phyloP scores from a whole-genome alignment of 1,140 invertebrate species.

The Oscheius sp. region DNA sequence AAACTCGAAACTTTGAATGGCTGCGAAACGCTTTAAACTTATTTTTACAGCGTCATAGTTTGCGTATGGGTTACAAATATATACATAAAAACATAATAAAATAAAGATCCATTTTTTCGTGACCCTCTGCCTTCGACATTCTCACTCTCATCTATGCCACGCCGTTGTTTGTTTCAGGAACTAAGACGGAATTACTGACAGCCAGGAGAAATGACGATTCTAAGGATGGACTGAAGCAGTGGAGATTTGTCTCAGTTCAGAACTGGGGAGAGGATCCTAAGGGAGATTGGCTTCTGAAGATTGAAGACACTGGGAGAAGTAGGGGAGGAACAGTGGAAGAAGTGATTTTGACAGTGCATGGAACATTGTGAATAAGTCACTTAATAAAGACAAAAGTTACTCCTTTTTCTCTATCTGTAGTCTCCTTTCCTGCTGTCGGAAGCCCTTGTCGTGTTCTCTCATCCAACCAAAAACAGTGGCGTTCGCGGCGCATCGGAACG shows the following conservation, averaged over 20 bases:
- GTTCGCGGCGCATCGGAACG: neutral
- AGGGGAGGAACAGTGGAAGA: neutral
- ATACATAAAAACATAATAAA: no score
- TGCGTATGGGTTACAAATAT: no score
- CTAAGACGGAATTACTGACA: neutral
- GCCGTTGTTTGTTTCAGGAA: no score
- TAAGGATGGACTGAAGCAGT: neutral
- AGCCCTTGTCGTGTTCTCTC: neutral
- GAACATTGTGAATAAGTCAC: neutral
- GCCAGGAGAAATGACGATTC: neutral
- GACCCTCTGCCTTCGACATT: no score
- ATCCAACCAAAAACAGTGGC: neutral
- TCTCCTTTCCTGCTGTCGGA: no score
- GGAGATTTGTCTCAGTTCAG: neutral
- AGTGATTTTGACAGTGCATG: neutral
- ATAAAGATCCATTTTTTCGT: no score
- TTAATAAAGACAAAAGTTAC: no score
- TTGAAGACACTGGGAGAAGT: neutral
- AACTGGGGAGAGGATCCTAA: constrained; percentile 6
- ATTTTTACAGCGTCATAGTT: no score
- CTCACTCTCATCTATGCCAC: no score
- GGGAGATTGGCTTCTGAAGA: neutral
- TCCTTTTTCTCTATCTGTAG: no score
- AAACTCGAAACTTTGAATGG: no score
- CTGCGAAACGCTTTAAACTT: no score